Conservation (phyloP, 1,140 invertebrate genomes). For the Nasonia longicornis region DNA sequence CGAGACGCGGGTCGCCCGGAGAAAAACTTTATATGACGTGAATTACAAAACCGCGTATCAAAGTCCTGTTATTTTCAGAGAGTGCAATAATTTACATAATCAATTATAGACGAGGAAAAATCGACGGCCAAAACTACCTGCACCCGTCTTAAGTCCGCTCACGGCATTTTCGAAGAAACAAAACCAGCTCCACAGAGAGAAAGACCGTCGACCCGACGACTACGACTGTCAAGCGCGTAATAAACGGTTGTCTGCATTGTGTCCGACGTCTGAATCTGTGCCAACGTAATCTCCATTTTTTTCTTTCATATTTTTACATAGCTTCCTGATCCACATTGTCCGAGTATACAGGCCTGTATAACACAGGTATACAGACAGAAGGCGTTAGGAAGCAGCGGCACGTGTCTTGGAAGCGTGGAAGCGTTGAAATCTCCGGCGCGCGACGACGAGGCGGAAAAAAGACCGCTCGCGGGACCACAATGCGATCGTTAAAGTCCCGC, state of each 20-base stretch:
- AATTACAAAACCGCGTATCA: background rate
- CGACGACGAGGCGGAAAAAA: background rate
- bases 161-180: background rate
- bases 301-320: background rate
- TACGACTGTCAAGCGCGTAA: too few species aligned
- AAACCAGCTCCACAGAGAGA: background rate
- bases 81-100: too few species aligned
- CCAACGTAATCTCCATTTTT: background rate
- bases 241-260: too few species aligned
- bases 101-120: too few species aligned
- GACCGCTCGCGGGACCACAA: constrained; percentile 40
- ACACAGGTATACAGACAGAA: too few species aligned
- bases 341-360: too few species aligned
- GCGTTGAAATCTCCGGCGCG: constrained; percentile 20
- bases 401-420: background rate
- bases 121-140: too few species aligned
- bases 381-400: too few species aligned
- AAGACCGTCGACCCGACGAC: background rate
- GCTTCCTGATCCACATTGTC: background rate
- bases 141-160: too few species aligned
- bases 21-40: background rate
- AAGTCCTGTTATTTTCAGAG: background rate
- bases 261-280: background rate
- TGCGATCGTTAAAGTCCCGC: constrained; percentile 54
- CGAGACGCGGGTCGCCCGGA: too few species aligned